phyloP scores from a whole-genome alignment of 2,797 vertebrate species.

The Picus viridis region DNA sequence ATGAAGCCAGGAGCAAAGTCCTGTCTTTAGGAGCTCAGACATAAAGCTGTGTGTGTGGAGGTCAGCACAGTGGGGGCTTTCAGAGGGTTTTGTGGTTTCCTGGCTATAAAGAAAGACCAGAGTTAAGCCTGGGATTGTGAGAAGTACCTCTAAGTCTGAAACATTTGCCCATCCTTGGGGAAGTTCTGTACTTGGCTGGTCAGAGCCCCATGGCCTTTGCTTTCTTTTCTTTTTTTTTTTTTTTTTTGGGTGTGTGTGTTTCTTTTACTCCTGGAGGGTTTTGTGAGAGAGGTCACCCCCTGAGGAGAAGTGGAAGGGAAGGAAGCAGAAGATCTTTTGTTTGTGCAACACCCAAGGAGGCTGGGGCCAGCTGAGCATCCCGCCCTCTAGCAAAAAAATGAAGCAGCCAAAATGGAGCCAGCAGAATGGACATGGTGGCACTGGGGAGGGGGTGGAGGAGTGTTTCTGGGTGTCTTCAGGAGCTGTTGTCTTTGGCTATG shows the following conservation, averaged over 20 bases:
- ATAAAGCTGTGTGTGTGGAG: rapidly evolving
- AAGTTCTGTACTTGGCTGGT: neutral
- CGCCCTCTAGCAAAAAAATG: neutral
- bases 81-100: neutral
- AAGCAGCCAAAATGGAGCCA: neutral
- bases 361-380: neutral
- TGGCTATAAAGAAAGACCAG: neutral
- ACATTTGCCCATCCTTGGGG: neutral
- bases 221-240: neutral
- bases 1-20: neutral
- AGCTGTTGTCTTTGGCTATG: neutral
- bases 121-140: neutral
- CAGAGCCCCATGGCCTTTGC: neutral
- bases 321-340: neutral
- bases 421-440: neutral
- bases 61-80: neutral
- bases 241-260: neutral
- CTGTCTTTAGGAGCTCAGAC: neutral
- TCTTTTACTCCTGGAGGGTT: neutral
- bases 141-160: neutral
- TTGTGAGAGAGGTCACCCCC: neutral
- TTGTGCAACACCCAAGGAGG: neutral
- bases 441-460: neutral
- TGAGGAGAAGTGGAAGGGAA: neutral
- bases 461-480: neutral